Evolutionary conservation across 2,113 vertebrate species (phyloP).

Genomic region (Entelurus aequoreus): DNA sequence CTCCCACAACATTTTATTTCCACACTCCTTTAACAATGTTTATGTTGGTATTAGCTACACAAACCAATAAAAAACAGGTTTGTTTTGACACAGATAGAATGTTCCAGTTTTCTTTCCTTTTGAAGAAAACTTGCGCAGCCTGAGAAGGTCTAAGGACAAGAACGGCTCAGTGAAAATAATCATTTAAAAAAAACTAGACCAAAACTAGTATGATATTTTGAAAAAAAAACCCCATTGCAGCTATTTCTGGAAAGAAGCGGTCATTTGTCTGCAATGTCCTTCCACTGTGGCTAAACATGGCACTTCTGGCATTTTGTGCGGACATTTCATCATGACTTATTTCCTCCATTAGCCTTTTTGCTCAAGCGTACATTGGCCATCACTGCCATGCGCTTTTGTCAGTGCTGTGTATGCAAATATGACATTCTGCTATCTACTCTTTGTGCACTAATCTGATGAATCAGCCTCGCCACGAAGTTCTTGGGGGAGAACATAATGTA

Average conservation of each 20-base stretch:
- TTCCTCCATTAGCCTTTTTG: constrained; percentile 59
- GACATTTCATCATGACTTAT: constrained; percentile 60
- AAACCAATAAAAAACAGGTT: too few species aligned
- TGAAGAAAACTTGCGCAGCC: too few species aligned
- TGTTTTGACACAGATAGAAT: too few species aligned
- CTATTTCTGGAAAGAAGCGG: constrained; percentile 38
- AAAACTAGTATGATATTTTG: not conserved
- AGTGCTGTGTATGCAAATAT: constrained; percentile 72
- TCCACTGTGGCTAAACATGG: constrained; percentile 54
- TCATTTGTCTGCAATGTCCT: constrained; percentile 40
- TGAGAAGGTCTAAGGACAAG: too few species aligned
- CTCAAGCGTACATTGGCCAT: constrained; percentile 40
- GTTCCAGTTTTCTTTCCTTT: too few species aligned
- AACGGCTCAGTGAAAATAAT: too few species aligned
- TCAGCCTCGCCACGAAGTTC: constrained; percentile 43
- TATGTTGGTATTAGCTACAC: too few species aligned
- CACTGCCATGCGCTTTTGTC: constrained; percentile 41
- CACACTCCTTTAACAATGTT: too few species aligned
- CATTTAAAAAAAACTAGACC: too few species aligned
- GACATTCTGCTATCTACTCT: constrained; percentile 69
- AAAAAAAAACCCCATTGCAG: constrained; percentile 28
- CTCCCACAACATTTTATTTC: too few species aligned
- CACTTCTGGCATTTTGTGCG: constrained; percentile 65
- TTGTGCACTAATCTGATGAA: constrained; percentile 61
- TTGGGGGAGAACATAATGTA: constrained; percentile 36